phyloP scores from a whole-genome alignment of 2,888 invertebrate species.

The Cyclophora punctaria region DNA sequence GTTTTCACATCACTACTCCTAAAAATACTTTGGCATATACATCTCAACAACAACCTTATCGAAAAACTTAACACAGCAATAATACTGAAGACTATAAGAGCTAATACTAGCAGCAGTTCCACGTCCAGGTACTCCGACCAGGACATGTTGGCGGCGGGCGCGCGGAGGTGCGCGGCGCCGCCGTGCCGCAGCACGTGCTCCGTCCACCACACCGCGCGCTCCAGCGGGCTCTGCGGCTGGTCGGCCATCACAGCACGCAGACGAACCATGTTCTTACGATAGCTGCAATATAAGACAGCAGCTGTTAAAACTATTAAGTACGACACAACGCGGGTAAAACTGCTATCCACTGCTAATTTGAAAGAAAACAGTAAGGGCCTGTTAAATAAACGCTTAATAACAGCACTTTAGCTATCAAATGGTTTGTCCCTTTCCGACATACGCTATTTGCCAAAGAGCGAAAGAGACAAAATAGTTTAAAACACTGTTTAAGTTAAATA shows the following conservation, averaged over 20 bases:
- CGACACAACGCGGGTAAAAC: too few relatives aligned
- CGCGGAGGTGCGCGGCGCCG: constrained; percentile 46
- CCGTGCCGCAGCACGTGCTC: constrained; percentile 58
- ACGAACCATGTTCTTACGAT: constrained; percentile 21
- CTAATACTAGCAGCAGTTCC: constrained; percentile 15
- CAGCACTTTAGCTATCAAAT: too few relatives aligned
- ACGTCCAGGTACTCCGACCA: constrained; percentile 33
- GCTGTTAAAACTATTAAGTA: too few relatives aligned
- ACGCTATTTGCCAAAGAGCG: too few relatives aligned
- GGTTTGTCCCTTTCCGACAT: too few relatives aligned
- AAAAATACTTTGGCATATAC: not conserved
- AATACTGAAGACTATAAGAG: not conserved
- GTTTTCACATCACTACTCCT: too few relatives aligned
- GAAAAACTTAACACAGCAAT: not conserved
- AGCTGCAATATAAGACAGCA: constrained; percentile 7
- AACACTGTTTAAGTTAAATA: too few relatives aligned
- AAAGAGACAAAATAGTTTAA: too few relatives aligned
- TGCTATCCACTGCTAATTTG: too few relatives aligned
- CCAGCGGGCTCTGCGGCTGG: constrained; percentile 41
- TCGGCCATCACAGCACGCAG: constrained; percentile 37
- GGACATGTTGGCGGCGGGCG: constrained; percentile 38
- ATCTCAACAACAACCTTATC: not conserved
- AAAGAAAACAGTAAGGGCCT: too few relatives aligned
- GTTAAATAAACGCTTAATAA: too few relatives aligned
- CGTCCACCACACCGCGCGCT: constrained; percentile 62